These are phyloP conservation scores for Aphrocallistes beatrix DNA, from an alignment of 37 sponge, comb jelly and placozoan genomes.

Conservation along the genomic window DNA sequence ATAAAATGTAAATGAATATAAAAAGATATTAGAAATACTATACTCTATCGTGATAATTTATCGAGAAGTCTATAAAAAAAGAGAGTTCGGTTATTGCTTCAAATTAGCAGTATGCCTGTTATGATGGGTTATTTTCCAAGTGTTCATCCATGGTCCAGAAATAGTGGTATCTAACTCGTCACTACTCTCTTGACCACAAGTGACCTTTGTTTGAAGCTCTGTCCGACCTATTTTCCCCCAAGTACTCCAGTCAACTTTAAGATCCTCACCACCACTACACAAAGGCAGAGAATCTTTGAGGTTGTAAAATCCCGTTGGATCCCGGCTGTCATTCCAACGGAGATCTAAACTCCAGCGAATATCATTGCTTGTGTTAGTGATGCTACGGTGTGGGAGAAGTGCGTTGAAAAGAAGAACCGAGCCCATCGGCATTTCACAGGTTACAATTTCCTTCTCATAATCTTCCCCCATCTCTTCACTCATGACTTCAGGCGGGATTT, in stretches of 20 bases:
- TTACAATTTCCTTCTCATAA: slow-evolving; percentile 45
- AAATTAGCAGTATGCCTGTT: slow-evolving; percentile 53
- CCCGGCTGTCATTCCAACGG: slow-evolving; percentile 57
- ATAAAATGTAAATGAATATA: too few species aligned
- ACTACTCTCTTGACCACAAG: not conserved
- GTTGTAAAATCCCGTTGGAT: slow-evolving; percentile 54
- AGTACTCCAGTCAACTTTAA: slow-evolving; percentile 41
- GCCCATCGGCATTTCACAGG: slow-evolving; percentile 68
- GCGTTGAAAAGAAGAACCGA: slow-evolving; percentile 63
- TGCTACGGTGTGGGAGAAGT: slow-evolving; percentile 62
- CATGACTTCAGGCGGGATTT: slow-evolving; percentile 46
- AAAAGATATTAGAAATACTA: too few species aligned
- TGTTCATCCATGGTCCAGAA: slow-evolving; percentile 76
- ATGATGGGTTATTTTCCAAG: slow-evolving; percentile 72
- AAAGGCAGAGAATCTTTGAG: slow-evolving; percentile 46
- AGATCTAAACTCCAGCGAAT: slow-evolving; percentile 77
- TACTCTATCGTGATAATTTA: too few species aligned
- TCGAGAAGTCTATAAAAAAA: too few species aligned
- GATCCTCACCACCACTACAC: slow-evolving; percentile 38
- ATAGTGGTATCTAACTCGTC: slow-evolving; percentile 69
- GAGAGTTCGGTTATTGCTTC: too few species aligned
- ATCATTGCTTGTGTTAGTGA: slow-evolving; percentile 50
- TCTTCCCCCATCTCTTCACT: slow-evolving; percentile 44
- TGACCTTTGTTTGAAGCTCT: slow-evolving; percentile 22
- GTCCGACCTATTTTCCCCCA: slow-evolving; percentile 45